Conservation (phyloP, 2,797 vertebrate genomes). For the Falco novaeseelandiae region DNA sequence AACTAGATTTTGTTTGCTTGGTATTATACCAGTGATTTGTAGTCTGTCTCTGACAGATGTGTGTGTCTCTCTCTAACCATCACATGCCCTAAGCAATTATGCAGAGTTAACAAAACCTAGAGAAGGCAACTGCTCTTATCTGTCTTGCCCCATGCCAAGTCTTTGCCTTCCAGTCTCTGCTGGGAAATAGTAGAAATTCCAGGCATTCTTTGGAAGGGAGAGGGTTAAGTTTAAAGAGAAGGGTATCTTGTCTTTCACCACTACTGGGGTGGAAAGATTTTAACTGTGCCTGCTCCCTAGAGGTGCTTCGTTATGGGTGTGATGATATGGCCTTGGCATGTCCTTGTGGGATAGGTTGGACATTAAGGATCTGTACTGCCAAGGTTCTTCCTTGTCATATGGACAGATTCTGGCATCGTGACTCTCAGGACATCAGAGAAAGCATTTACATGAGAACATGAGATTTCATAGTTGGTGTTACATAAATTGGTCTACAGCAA, state of each 20-base stretch:
- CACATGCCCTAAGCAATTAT: conserved; percentile 60
- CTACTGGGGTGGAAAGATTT: conserved; percentile 33
- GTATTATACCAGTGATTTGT: conserved; percentile 40
- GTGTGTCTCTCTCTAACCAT: conserved; percentile 47
- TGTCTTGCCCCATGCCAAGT: conserved; percentile 63
- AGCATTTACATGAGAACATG: not conserved
- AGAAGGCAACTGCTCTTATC: conserved; percentile 67
- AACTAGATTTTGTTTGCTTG: conserved; percentile 44
- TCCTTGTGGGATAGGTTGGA: conserved; percentile 8
- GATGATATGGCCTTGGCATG: conserved; percentile 1
- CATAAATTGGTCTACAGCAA: not conserved
- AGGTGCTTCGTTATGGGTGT: not conserved
- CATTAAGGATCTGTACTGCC: not conserved
- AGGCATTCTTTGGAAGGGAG: conserved; percentile 68
- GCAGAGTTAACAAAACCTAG: conserved; percentile 58
- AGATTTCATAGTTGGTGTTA: not conserved
- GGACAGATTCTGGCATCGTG: not conserved
- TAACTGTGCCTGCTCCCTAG: conserved; percentile 41
- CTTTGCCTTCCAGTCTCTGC: conserved; percentile 60
- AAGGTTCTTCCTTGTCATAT: not conserved
- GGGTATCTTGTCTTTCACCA: conserved; percentile 70
- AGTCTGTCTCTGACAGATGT: conserved; percentile 36
- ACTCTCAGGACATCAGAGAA: not conserved
- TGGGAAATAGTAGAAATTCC: conserved; percentile 71
- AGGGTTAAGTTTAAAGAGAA: conserved; percentile 72